Conservation (phyloP, 2,113 vertebrate genomes). For the Scatophagus argus region DNA sequence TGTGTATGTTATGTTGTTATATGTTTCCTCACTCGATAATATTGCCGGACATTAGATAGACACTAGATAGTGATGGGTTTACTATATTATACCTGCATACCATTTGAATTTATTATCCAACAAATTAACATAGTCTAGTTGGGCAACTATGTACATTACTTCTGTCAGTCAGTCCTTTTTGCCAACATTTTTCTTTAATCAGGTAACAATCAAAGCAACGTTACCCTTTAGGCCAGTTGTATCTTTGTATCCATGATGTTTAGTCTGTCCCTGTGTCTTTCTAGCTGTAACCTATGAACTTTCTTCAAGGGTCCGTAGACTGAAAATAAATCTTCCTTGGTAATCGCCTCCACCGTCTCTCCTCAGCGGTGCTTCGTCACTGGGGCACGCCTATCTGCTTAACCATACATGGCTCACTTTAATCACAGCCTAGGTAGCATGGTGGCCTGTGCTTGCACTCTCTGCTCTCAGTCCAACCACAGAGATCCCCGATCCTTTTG, state of each 20-base stretch:
- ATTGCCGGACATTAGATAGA: no score
- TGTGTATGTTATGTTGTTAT: no score
- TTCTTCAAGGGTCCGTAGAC: neutral
- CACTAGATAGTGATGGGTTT: neutral
- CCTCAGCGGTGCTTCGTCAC: slow-evolving; percentile 6
- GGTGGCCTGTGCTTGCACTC: slow-evolving; percentile 47
- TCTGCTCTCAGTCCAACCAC: slow-evolving; percentile 21
- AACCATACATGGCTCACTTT: slow-evolving; percentile 51
- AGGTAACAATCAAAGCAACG: neutral
- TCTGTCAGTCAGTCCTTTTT: neutral
- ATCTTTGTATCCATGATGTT: neutral
- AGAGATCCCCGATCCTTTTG: slow-evolving; percentile 12
- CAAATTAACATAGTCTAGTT: neutral
- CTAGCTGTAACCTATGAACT: neutral
- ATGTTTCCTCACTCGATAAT: no score
- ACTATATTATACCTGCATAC: neutral
- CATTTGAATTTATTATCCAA: no score
- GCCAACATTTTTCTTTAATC: neutral
- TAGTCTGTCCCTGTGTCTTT: neutral
- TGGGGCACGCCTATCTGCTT: slow-evolving; percentile 33
- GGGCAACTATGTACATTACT: neutral
- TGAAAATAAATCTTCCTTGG: slow-evolving; percentile 31
- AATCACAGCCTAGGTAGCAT: slow-evolving; percentile 52
- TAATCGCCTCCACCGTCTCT: slow-evolving; percentile 38
- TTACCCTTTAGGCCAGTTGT: neutral